phyloP scores from a whole-genome alignment of 2,797 vertebrate species.

The Percopsis omiscomaycus region DNA sequence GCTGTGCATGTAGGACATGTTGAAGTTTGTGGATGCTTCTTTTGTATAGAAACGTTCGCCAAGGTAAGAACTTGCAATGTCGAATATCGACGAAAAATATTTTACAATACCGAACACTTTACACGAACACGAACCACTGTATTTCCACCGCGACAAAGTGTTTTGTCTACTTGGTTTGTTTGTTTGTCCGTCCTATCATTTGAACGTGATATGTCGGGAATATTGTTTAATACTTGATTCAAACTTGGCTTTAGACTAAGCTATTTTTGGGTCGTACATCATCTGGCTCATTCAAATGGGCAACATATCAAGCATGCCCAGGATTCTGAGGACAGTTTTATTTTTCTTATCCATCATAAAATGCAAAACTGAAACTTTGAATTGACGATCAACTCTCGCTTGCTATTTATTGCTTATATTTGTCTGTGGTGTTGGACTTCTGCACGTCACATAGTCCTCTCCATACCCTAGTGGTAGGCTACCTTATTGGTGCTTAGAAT shows the following conservation, averaged over 20 bases:
- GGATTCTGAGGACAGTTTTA: too few relatives aligned
- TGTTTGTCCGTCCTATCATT: conserved; percentile 3
- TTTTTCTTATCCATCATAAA: too few relatives aligned
- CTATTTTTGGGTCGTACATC: conserved; percentile 22
- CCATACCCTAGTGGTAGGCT: conserved; percentile 1
- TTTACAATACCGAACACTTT: not conserved
- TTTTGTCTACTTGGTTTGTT: not conserved
- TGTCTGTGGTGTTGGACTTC: conserved; percentile 2
- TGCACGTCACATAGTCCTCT: not conserved
- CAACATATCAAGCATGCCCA: not conserved
- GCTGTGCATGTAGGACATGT: not conserved
- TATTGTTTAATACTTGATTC: conserved; percentile 10
- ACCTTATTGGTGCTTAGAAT: not conserved
- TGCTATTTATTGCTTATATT: not conserved
- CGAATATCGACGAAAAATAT: too few relatives aligned
- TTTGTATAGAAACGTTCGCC: not conserved
- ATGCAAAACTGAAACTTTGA: not conserved
- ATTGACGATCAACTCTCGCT: too few relatives aligned
- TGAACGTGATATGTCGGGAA: not conserved
- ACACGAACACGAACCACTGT: not conserved
- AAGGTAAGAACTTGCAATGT: conserved; percentile 36
- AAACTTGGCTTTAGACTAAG: conserved; percentile 36
- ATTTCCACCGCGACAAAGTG: not conserved
- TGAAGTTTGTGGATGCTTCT: not conserved
- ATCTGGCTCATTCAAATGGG: conserved; percentile 3